Base-by-base conservation (phyloP, 2,113 vertebrate genomes). In the Solenodon paradoxus region DNA sequence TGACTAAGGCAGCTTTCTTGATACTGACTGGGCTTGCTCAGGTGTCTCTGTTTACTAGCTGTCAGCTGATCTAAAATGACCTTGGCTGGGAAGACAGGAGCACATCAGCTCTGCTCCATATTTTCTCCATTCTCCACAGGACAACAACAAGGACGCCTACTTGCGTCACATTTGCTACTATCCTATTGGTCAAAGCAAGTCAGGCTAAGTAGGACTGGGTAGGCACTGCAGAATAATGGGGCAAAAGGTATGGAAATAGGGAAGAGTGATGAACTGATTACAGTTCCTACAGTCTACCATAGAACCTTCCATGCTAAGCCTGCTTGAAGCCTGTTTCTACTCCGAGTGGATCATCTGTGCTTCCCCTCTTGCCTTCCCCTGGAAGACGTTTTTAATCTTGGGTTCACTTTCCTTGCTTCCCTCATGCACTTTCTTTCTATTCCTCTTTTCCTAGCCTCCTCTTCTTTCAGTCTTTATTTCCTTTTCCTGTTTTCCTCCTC, bases 401-500 rank as follows among this genome's bases (percentile, higher is more conserved):
- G 47, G 12, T 13, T 80, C 53, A 42, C 66, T 94, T 86, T 91
- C 81, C 59, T 91, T 88, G 64, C 75, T 95, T 92, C 40, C 42
- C 22, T 22, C 13, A 75, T 0, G 71, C 63, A 38, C 15, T 72
- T 63, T 72, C 26, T 69, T 8, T 51, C 13, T 85, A 9, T 92
- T 96, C 83, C 55, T 35, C 28, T 38, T 87, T 95, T 74, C 71
- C 81, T 90, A 49, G 19, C 40, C 92, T 92, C 24, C 19, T 69
- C 93, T 91, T 42, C 78, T 35, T 87, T 88, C 35, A 55, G 64
- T 92, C 53, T 81, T 94, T n/a, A 45, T 26, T 42, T 84, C 45
- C 12, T 79, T 49, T 28, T 94, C 69, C 64, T 95, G 5, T 61
- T 95, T 80, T 63, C 51, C 53, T 45, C 26, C 5, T 15, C 35